phyloP scores from a whole-genome alignment of 2,797 vertebrate species.

The Rhinogobio ventralis region DNA sequence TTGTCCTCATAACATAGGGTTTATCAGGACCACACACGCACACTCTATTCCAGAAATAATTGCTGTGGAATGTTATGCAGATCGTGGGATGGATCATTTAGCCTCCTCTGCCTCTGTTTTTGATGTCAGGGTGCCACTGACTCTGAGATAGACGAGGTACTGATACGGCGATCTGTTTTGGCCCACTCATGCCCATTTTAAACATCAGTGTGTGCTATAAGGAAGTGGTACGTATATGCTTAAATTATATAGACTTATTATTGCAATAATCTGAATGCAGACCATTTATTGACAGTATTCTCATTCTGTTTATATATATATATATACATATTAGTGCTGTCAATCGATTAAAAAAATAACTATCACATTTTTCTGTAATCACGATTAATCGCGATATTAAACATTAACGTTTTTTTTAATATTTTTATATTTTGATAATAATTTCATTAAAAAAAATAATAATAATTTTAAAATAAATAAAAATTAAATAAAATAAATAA shows the following conservation, averaged over 20 bases:
- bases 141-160: conserved; percentile 73
- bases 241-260: background rate
- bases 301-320: background rate
- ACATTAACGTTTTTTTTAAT: too few species aligned
- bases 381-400: too few species aligned
- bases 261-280: background rate
- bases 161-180: conserved; percentile 71
- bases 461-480: too few species aligned
- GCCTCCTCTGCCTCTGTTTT: background rate
- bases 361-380: too few species aligned
- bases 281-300: background rate
- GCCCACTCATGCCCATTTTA: conserved; percentile 57
- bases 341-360: too few species aligned
- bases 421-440: too few species aligned
- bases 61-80: background rate
- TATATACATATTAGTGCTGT: too few species aligned
- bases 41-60: background rate
- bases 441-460: too few species aligned
- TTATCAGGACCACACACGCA: background rate
- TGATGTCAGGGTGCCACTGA: conserved; percentile 72
- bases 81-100: conserved; percentile 1
- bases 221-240: conserved; percentile 19
- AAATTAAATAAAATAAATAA: too few species aligned
- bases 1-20: too few species aligned
- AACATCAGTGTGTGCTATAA: conserved; percentile 22